Evolutionary conservation across 2,888 invertebrate genomes (phyloP), one percentile per base, ranked within the genome.

Genomic region (Salticus scenicus): DNA sequence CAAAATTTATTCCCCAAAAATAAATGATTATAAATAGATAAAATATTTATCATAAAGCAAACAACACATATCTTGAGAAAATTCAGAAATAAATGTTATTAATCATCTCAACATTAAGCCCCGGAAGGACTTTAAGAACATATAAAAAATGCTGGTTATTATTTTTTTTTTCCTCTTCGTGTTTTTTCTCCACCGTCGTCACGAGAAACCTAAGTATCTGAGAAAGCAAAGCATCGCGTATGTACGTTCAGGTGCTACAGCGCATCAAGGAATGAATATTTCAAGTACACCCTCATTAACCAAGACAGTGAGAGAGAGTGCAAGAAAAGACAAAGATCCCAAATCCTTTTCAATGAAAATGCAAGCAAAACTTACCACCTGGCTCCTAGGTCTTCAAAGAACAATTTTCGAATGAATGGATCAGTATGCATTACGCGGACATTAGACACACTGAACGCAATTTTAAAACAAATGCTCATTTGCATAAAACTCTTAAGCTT

Each of bases 401-500:
- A 87, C 81, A 81, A 87, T 78, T 87, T 87, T 78, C 76, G 73
- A 82, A 87, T 87, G 87, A 87, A 78, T 82, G 82, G 76, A 87
- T 87, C 81, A 82, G 87, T 87, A 87, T 87, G 87, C 87, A 87
- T 87, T 87, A 87, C 82, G 57, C 33, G 33, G 51, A 76, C 86
- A 87, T 87, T 87, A 87, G 85, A 71, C 71, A 67, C 84, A 75
- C 79, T 75, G 79, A 75, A 77, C 78, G 77, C 87, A 73, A 86
- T 79, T 86, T 86, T 81, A 86, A 86, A 79, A 80, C 80, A 75
- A 80, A 80, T 41, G 82, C 73, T 77, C 81, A 87, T 87, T 87
- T 87, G 87, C 87, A 87, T 87, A 82, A 87, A 87, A 81, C 87
- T 87, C 82, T 82, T 82, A 82, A 82, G 82, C 82, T 72, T 24